Base-by-base conservation (phyloP, 1,140 invertebrate species). In the Trichonephila inaurata region DNA sequence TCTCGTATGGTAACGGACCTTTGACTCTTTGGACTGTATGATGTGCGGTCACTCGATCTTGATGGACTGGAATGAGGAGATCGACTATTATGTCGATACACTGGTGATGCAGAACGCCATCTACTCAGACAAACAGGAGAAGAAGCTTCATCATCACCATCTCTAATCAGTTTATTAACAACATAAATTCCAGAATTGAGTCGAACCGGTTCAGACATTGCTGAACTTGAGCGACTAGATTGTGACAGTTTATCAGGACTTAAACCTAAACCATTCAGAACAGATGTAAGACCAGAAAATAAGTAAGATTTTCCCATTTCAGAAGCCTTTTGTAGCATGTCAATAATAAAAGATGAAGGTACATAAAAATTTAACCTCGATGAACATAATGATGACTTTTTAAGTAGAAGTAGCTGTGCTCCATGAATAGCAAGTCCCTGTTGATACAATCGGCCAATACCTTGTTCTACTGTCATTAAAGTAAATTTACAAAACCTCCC, bases 161-260 rank as follows among this genome's bases (percentile, higher is more conserved):
- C 94, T 88, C 89, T 60, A 28, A 91, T 89, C 12, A 91, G 28
- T 64, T 89, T 91, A 33, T 91, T 94, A 24, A 94, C 89, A 21
- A 94, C 91, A 69, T 94, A 94, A 14, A 94, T 94, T 44, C 94
- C 94, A 69, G 94, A 92, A 62, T 92, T 89, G 24, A 94, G 89
- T 91, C 89, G 72, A 58, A 94, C 88, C n/a, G 94, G 89, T 94
- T 94, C 94, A 91, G 94, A 94, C 94, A 94, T 94, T 19, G 94
- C 94, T 87, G 94, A 94, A 91, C 94, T 94, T 61, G 94, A 91
- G 44, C 94, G 89, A 91, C 94, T 94, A 83, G 89, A 91, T 69
- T 94, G 94, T 61, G 94, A 94, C 4, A 91, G 33, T 61, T 91
- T 94, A 66, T 94, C 94, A n/a, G 94, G 89, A n/a, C 89, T 91